Evolutionary conservation across 2,888 invertebrate genomes (phyloP), one percentile per base, ranked within the genome.

Genomic region (Rapana venosa): DNA sequence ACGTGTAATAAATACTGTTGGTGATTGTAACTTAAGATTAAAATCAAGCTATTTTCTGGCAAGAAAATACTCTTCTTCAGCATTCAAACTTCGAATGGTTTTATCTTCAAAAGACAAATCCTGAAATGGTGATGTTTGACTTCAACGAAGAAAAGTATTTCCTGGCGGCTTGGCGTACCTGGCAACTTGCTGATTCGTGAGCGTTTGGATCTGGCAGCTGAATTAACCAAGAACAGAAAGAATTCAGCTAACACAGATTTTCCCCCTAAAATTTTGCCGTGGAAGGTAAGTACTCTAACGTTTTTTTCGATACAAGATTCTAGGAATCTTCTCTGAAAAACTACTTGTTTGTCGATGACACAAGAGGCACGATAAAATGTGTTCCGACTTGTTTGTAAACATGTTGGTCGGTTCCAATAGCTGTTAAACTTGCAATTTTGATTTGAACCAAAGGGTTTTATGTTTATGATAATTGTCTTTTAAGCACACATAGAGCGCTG

Each of bases 351-450:
- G 2, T 47, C 47, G 47, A 47, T 47, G 47, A 8, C 47, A 47
- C 47, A 47, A 47, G 47, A 47, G 47, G 47, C 47, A 47, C 47
- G 47, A 47, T 5, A 58, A n/a, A 84, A 86, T 86, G 86, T 86
- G 86, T 66, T 58, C 66, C n/a, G 32, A 86, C 86, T 86, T 86
- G 86, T 86, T 86, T 61, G 30, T 56, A 58, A 84, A 84, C 58
- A 58, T 22, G 47, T n/a, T 77, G 66, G 13, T 22, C 22, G 66
- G 4, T 47, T 47, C 47, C 4, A 47, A 47, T 8, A 47, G 47
- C 8, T 2, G 4, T 47, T 47, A 47, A 47, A 47, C 47, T 47
- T 47, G 47, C 47, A 47, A 5, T 47, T 47, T 2, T 47, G 47
- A 47, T 47, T 47, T 47, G 47, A 47, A 47, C n/a, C n/a, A n/a